Evolutionary conservation across 2,888 invertebrate genomes (phyloP).

Genomic region (Hirtodrosophila duncani): DNA sequence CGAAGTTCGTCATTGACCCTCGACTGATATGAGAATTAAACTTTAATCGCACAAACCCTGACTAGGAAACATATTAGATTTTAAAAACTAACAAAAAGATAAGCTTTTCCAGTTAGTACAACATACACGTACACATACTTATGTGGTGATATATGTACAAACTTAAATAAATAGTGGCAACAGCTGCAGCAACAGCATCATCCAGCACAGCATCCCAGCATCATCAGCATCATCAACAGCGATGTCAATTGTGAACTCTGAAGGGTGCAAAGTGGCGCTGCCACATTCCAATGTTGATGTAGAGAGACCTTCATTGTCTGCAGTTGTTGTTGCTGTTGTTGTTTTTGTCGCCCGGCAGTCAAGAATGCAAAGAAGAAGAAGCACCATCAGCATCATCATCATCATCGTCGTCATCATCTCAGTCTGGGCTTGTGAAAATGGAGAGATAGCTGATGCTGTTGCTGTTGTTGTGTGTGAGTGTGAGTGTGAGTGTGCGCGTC

Average conservation of each 20-base stretch:
- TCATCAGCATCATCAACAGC: slow-evolving; percentile 22
- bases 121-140: too few relatives aligned
- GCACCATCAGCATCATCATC: slow-evolving; percentile 22
- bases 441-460: background rate
- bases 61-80: too few relatives aligned
- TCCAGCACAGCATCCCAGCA: background rate
- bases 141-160: too few relatives aligned
- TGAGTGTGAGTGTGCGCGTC: too few relatives aligned
- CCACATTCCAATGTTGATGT: slow-evolving; percentile 42
- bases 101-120: too few relatives aligned
- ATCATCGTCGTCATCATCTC: slow-evolving; percentile 27
- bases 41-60: too few relatives aligned
- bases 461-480: too few relatives aligned
- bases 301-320: slow-evolving; percentile 27
- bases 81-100: too few relatives aligned
- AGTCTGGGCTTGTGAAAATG: background rate
- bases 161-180: slow-evolving; percentile 36
- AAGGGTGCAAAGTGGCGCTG: slow-evolving; percentile 47
- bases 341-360: slow-evolving; percentile 36
- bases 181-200: slow-evolving; percentile 41
- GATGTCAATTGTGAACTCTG: background rate
- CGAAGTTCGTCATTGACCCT: too few relatives aligned
- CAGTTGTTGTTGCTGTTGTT: slow-evolving; percentile 15
- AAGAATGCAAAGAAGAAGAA: slow-evolving; percentile 57
- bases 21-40: too few relatives aligned